phyloP scores from a whole-genome alignment of 2,888 invertebrate genomes.

The Candidula unifasciata region DNA sequence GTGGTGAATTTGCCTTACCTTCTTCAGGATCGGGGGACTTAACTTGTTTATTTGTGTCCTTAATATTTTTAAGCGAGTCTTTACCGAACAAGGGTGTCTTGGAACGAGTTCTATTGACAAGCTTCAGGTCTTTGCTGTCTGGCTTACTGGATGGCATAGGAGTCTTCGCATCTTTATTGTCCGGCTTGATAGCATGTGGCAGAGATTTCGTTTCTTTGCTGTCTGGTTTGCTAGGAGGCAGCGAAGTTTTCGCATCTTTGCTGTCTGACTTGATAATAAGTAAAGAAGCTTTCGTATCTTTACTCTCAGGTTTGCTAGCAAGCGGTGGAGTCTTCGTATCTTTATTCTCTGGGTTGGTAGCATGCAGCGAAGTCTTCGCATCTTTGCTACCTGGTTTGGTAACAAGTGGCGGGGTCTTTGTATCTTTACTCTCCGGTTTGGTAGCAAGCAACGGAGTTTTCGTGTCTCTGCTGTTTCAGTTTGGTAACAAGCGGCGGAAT shows the following conservation, averaged over 20 bases:
- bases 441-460: neutral
- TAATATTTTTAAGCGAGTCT: conserved; percentile 25
- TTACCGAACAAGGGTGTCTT: conserved; percentile 31
- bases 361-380: neutral
- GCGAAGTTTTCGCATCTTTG: too few relatives aligned
- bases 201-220: neutral
- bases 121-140: neutral
- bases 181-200: neutral
- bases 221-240: too few relatives aligned
- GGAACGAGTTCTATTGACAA: neutral
- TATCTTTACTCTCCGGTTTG: neutral
- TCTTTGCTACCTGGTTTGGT: neutral
- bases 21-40: neutral
- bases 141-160: too few relatives aligned
- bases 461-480: neutral
- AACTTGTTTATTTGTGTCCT: conserved; percentile 23
- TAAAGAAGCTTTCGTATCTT: neutral
- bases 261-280: too few relatives aligned
- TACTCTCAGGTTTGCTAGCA: too few relatives aligned
- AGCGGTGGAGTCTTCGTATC: too few relatives aligned
- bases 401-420: neutral
- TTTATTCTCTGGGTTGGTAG: too few relatives aligned
- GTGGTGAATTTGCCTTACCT: neutral
- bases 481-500: neutral
- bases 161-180: neutral